Evolutionary conservation across 2,113 vertebrate species (phyloP), one percentile per base, ranked within the genome.

Genomic region (Ciconia boyciana): DNA sequence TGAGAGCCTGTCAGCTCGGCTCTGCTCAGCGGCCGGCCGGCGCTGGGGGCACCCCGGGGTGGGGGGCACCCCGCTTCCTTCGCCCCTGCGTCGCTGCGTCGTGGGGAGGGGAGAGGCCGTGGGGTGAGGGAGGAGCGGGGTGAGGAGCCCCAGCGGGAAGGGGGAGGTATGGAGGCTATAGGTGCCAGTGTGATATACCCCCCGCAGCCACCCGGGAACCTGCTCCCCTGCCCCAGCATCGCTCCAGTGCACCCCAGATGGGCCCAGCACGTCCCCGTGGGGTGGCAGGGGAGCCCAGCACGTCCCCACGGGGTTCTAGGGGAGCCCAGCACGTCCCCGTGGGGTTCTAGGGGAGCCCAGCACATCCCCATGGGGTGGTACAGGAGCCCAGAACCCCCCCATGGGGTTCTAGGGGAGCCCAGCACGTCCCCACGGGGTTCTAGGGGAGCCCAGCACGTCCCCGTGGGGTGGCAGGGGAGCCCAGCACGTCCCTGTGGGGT

Each of bases 1-100:
- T 76, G 91, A 31, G 25, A 92, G 93, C 52, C 43, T 65, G 68
- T 31, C 87, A 24, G 87, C 72, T 58, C 62, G 7, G 95, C 72
- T 78, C 77, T 48, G 54, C 43, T 79, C 69, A 58, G 69, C 39
- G 34, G 51, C 36, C 34, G 34, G 57, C 36, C 34, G 1, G 69
- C 14, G n/a, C 34, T n/a, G 83, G 51, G 51, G 60, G 43, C 70
- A 46, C 70, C 52, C 61, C 5, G 5, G 62, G 51, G 31, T 41
- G 58, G 34, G 69, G 48, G 48, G 54, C 48, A 84, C 58, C 82
- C 82, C 3, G 5, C 13, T 16, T 36, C 31, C 24, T 31, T 26
- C 15, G 4, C 66, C 9, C 46, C 36, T 17, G 1, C 8, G 19
- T 32, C 10, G 2, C 64, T 43, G 13, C 2, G 7, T 16, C 41